Evolutionary conservation across 1,140 invertebrate species (phyloP), one percentile per base, ranked within the genome.

Genomic region (Drosophila lowei): DNA sequence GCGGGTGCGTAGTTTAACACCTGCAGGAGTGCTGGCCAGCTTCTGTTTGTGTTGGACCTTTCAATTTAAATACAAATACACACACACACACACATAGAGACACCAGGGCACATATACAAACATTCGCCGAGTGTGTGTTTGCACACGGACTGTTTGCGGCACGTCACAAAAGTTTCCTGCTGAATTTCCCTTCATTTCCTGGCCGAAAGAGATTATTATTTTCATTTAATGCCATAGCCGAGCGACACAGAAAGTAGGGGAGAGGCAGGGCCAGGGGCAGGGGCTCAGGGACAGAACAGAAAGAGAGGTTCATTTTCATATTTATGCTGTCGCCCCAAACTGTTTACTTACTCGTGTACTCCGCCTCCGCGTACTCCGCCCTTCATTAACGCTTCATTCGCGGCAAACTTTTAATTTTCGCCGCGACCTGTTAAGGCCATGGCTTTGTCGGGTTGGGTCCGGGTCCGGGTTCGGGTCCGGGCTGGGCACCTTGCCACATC

Each of bases 131-230:
- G 52, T 65, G 65, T 62, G 59, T 84, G 67, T 79, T 84, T 77
- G 73, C 61, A 67, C 55, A 67, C 50, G 61, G 59, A 71, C 62
- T 86, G 81, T 86, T 86, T 86, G 81, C 71, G 53, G 83, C 81
- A 85, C 81, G 81, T 86, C 81, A 88, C 70, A 88, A 81, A 88
- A 81, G 83, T 68, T 86, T 86, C 81, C 81, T 88, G 81, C 78
- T 86, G 74, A 86, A 86, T 86, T 86, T 86, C 83, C 81, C 81
- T 86, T 86, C 77, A 86, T 86, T 86, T 86, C 81, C 81, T 77
- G 81, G 50, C 73, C 60, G 34, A 77, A 88, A 81, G 77, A 86
- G 83, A 86, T 86, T 86, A 86, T 86, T 88, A 86, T 86, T 81
- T 86, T 81, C 81, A 86, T 81, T 86, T 75, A 74, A 71, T 77